A percentile compares a stretch with the other conserved stretches of the same genome.
These are phyloP conservation scores for Lasiurus borealis DNA, from an alignment of 2,113 vertebrate species.

Conservation along the genomic window DNA sequence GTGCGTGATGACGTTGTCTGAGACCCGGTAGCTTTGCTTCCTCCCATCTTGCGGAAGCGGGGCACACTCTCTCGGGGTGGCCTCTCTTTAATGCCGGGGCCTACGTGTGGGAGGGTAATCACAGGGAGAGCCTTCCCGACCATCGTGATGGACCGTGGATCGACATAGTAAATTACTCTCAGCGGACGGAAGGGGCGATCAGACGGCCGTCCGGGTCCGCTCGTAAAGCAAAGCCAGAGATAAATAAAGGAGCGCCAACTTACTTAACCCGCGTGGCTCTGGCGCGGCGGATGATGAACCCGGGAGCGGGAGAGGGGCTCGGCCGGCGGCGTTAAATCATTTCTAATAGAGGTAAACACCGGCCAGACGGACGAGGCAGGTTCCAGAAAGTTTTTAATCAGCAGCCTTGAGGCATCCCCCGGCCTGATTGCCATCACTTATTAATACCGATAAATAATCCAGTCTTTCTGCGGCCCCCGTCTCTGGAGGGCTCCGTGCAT, in stretches of 20 bases:
- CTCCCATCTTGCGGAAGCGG: slow-evolving; percentile 35
- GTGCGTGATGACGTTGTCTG: slow-evolving; percentile 74
- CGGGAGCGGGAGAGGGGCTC: slow-evolving; percentile 50
- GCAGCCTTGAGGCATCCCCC: slow-evolving; percentile 62
- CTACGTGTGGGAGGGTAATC: slow-evolving; percentile 58
- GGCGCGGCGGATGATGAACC: slow-evolving; percentile 74
- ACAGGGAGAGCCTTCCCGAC: slow-evolving; percentile 58
- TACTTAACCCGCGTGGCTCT: slow-evolving; percentile 55
- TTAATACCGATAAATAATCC: slow-evolving; percentile 82
- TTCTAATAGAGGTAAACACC: slow-evolving; percentile 81
- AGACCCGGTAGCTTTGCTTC: slow-evolving; percentile 63
- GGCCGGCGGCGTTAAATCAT: slow-evolving; percentile 79
- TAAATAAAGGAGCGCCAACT: slow-evolving; percentile 71
- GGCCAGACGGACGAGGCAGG: slow-evolving; percentile 57
- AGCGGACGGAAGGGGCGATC: slow-evolving; percentile 56
- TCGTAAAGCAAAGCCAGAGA: slow-evolving; percentile 78
- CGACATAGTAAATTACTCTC: slow-evolving; percentile 78
- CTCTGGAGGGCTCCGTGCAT: slow-evolving; percentile 70
- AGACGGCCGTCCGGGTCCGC: slow-evolving; percentile 70
- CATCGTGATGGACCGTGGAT: slow-evolving; percentile 18
- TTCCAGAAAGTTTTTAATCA: slow-evolving; percentile 81
- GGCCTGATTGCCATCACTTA: slow-evolving; percentile 78
- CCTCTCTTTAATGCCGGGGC: slow-evolving; percentile 53
- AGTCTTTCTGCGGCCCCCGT: slow-evolving; percentile 58
- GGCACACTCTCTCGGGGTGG: slow-evolving; percentile 30